Base-by-base conservation (phyloP, 2,113 vertebrate species). In the Ailurus styani region DNA sequence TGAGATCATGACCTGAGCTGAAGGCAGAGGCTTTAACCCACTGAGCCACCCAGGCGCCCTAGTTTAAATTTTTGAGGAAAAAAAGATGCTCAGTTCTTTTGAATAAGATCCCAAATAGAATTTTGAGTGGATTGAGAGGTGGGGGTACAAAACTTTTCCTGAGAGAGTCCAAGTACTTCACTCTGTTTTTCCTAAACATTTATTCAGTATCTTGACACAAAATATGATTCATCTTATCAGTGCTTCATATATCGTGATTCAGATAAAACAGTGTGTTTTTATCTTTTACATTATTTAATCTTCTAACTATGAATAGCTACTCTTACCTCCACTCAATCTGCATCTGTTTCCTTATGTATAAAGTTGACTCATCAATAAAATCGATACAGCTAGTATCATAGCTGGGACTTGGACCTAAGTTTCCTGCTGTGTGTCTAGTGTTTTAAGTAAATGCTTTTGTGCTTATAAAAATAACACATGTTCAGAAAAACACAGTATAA, bases 381-480 rank as follows among this genome's bases (percentile, higher is more conserved):
- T 55, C 34, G 6, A 21, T 27, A 85, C 12, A 66, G 52, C 50
- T 81, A 72, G 55, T 72, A 75, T 84, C 52, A 42, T 54, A 70
- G 70, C 92, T 86, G 64, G 27, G 17, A 82, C 40, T 91, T 82
- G 52, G 95, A 94, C 82, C 64, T 37, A 52, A 45, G 14, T 70
- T 87, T 96, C 64, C 45, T 90, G 15, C 34, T 88, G 27, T 5
- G 0, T 84, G 21, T 78, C 37, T 73, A 54, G 34, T 95, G 55
- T 95, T 96, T 93, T 73, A 85, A 96, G 72, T 52, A 45, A 95
- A 91, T 86, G 52, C 12, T 96, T 91, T 77, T 95, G 12, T 85
- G 87, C 85, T 73, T 88, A n/a, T 78, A 87, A 96, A 95, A 91
- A 40, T 82, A 96, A 87, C 27, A 77, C 37, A 64, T 93, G 29